phyloP scores from a whole-genome alignment of 2,113 vertebrate genomes.

The Sinocyclocheilus anophthalmus region DNA sequence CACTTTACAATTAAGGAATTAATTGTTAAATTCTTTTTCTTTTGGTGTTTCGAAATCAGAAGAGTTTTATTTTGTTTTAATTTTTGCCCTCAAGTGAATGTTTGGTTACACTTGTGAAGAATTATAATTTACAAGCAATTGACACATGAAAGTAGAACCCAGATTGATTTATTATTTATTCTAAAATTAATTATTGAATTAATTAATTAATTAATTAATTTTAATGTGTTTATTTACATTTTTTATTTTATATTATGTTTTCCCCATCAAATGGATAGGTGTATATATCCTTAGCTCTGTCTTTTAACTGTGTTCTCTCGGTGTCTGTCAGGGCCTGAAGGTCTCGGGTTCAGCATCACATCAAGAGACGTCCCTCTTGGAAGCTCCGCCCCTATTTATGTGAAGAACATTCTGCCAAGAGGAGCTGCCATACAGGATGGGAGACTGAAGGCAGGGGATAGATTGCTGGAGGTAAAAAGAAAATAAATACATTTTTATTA shows the following conservation, averaged over 20 bases:
- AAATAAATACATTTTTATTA: slow-evolving; percentile 38
- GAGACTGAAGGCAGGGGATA: slow-evolving; percentile 90
- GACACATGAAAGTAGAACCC: too few species aligned
- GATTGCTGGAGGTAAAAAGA: slow-evolving; percentile 87
- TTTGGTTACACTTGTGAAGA: too few species aligned
- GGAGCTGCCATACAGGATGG: slow-evolving; percentile 96
- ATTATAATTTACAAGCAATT: too few species aligned
- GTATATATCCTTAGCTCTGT: not conserved
- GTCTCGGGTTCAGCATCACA: slow-evolving; percentile 93
- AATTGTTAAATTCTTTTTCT: too few species aligned
- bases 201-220: not conserved
- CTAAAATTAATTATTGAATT: too few species aligned
- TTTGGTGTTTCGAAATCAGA: too few species aligned
- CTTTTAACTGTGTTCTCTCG: slow-evolving; percentile 39
- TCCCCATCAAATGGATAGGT: not conserved
- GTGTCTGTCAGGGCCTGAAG: slow-evolving; percentile 79
- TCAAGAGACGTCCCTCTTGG: slow-evolving; percentile 93
- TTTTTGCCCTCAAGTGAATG: too few species aligned
- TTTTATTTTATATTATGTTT: not conserved
- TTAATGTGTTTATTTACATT: not conserved
- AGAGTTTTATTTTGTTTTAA: too few species aligned
- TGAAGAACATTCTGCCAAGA: slow-evolving; percentile 94
- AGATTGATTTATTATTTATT: too few species aligned
- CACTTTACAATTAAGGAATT: too few species aligned
- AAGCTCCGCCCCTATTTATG: slow-evolving; percentile 91